Evolutionary conservation across 2,888 invertebrate genomes (phyloP), one percentile per base, ranked within the genome.

Genomic region (Vandiemenella viatica): DNA sequence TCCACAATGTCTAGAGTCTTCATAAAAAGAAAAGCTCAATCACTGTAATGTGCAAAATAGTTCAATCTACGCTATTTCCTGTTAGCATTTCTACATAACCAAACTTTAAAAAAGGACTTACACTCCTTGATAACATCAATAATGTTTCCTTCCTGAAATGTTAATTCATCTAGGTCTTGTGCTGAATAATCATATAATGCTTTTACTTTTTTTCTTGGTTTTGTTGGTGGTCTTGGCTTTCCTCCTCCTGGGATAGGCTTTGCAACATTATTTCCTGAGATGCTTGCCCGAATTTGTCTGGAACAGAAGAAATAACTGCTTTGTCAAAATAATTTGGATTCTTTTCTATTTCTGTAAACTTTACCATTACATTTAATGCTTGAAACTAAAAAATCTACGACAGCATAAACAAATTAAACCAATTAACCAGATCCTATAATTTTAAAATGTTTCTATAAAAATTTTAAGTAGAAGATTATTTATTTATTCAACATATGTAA

Each of bases 101-200:
- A n/a, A n/a, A n/a, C n/a, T 7, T 13, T 4, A 4, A 4, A 18
- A 2, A n/a, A 22, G 17, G 37, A 52, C 67, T 62, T 57, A 75
- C 75, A 70, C 67, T 76, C 74, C 61, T 71, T 71, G 16, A 77
- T 60, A 43, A 80, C 68, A 53, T 78, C 76, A 50, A 80, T 68
- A 26, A 73, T 60, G 49, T 79, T 76, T 17, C 76, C 76, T 55
- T 73, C 75, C 46, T 69, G 68, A 52, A 80, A 72, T 45, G 68
- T 69, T 6, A 80, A 63, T 58, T 80, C 80, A 59, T 80, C 80
- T 13, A 75, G 68, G 61, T 80, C 80, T 58, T 74, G 74, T 4
- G 79, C 77, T 55, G 71, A 74, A 58, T 80, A 80, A 32, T 75
- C 71, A 61, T 75, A 80, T 47, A 79, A 63, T 7, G 74, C 72